phyloP scores from a whole-genome alignment of 64 coral and sea anemone genomes.

The Anthopleura sola region DNA sequence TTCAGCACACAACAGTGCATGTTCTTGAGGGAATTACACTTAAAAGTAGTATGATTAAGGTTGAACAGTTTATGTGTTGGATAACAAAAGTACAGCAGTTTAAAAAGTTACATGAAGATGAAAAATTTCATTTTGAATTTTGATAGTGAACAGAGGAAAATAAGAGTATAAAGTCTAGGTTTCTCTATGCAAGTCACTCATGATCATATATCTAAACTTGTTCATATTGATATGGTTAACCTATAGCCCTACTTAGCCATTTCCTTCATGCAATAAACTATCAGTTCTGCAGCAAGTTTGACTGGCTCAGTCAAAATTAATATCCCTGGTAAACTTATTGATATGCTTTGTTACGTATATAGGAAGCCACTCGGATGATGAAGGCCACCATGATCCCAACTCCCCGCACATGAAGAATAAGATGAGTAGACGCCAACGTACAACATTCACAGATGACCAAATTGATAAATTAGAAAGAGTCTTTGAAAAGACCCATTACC shows the following conservation, averaged over 20 bases:
- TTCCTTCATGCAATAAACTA: too few relatives aligned
- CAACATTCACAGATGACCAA: constrained; percentile 94
- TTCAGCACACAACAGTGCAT: neutral
- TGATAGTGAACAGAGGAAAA: constrained; percentile 1
- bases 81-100: neutral
- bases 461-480: constrained; percentile 93
- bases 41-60: neutral
- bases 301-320: too few relatives aligned
- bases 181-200: neutral
- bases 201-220: too few relatives aligned
- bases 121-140: constrained; percentile 34
- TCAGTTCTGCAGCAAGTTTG: too few relatives aligned
- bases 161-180: neutral
- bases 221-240: too few relatives aligned
- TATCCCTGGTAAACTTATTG: neutral
- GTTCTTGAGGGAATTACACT: neutral
- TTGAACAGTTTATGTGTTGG: neutral
- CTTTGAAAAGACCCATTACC: constrained; percentile 96
- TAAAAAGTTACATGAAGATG: neutral
- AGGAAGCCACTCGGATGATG: constrained; percentile 90
- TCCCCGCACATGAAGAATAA: constrained; percentile 58
- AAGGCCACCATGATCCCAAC: constrained; percentile 52
- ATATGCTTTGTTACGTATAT: neutral
- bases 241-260: too few relatives aligned
- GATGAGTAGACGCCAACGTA: constrained; percentile 62